These are phyloP conservation scores for Thymelicus acteon DNA, from an alignment of 2,888 invertebrate genomes.

Conservation along the genomic window DNA sequence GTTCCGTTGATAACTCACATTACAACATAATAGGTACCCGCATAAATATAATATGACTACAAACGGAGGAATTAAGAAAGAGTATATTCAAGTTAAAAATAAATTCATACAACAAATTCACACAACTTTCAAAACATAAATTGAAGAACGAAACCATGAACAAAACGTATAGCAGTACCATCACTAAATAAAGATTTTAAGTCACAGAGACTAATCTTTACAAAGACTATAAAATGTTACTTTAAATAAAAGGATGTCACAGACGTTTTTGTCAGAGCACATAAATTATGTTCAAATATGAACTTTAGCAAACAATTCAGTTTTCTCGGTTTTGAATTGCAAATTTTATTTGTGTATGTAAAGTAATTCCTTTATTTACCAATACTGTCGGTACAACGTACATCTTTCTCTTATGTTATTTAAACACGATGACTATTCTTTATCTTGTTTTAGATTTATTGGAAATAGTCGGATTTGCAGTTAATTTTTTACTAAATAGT, in stretches of 20 bases:
- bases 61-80: too few species aligned
- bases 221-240: slow-evolving; percentile 2
- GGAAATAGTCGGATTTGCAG: too few species aligned
- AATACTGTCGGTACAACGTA: neutral
- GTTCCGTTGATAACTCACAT: too few species aligned
- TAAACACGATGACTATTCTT: too few species aligned
- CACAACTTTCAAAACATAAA: too few species aligned
- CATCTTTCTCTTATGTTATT: neutral
- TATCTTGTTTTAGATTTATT: too few species aligned
- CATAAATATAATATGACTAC: too few species aligned
- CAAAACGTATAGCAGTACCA: neutral
- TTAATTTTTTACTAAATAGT: too few species aligned
- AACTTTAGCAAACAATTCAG: slow-evolving; percentile 13
- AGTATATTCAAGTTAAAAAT: too few species aligned
- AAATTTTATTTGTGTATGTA: slow-evolving; percentile 5
- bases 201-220: neutral
- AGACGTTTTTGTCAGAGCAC: neutral
- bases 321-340: slow-evolving; percentile 11
- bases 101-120: too few species aligned
- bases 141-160: too few species aligned
- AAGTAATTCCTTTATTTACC: neutral
- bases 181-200: neutral
- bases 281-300: slow-evolving; percentile 16
- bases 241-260: slow-evolving; percentile 3
- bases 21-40: too few species aligned